Conservation (phyloP, 37 sponge, comb jelly and placozoan genomes). For the Halichondria panicea region DNA sequence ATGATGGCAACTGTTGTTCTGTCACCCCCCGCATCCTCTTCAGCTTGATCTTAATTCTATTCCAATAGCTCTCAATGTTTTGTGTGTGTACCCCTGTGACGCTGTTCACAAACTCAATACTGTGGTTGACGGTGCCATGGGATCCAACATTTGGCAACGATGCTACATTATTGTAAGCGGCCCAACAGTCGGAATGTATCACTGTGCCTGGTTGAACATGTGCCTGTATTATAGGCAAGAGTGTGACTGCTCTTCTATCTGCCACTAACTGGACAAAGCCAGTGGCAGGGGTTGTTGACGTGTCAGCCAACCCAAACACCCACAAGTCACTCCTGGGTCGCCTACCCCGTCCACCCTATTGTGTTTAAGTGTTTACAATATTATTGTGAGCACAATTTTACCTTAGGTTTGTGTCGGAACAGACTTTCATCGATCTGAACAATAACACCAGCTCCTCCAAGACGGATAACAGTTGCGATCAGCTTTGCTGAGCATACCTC, state of each 20-base stretch:
- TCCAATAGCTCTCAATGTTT: constrained; percentile 67
- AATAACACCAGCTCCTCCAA: constrained; percentile 29
- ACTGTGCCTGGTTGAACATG: constrained; percentile 46
- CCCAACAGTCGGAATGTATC: constrained; percentile 58
- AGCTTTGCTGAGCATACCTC: constrained; percentile 50
- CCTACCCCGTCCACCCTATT: constrained; percentile 52
- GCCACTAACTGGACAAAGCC: constrained; percentile 66
- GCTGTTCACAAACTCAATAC: constrained; percentile 38
- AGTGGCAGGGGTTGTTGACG: constrained; percentile 14
- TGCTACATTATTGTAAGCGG: too few relatives aligned
- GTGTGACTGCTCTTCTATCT: constrained; percentile 40
- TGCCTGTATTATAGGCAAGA: constrained; percentile 59
- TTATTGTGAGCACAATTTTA: not conserved
- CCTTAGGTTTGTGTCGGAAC: constrained; percentile 58
- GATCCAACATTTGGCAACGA: too few relatives aligned
- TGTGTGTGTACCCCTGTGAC: constrained; percentile 65
- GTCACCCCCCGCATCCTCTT: constrained; percentile 65
- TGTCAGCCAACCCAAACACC: constrained; percentile 80
- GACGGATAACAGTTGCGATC: constrained; percentile 1
- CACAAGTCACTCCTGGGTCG: constrained; percentile 36
- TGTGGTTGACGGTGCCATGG: constrained; percentile 26
- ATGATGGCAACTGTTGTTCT: constrained; percentile 21
- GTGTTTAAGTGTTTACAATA: not conserved
- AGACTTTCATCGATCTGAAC: constrained; percentile 59
- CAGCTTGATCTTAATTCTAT: constrained; percentile 51